These are phyloP conservation scores for Mus pahari DNA, from an alignment of 2,113 vertebrate genomes.

Conservation along the genomic window DNA sequence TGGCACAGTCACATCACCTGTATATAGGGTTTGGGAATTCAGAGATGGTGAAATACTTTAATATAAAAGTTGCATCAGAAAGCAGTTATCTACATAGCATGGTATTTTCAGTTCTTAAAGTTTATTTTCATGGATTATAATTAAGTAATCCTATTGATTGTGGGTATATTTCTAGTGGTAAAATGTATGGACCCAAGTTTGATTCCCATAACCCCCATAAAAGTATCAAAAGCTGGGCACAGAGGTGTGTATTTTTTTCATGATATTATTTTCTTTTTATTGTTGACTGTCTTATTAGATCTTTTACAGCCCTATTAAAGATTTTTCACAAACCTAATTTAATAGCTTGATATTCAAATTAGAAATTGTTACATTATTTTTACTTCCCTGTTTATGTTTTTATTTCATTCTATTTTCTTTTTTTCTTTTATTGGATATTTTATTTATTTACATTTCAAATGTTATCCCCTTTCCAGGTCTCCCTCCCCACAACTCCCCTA, in stretches of 20 bases:
- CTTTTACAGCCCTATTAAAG: slow-evolving; percentile 44
- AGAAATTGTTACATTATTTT: background rate
- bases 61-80: background rate
- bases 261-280: slow-evolving; percentile 58
- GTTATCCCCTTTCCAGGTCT: no score
- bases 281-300: slow-evolving; percentile 50
- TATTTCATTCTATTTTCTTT: no score
- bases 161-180: background rate
- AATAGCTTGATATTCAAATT: slow-evolving; percentile 44
- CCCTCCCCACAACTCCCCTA: fast-evolving
- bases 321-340: background rate
- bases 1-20: background rate
- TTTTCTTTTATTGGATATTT: no score
- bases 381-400: background rate
- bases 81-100: background rate
- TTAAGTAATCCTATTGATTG: background rate
- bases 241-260: background rate
- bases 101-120: slow-evolving; percentile 60
- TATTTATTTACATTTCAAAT: no score
- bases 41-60: background rate
- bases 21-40: background rate
- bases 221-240: background rate
- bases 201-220: background rate
- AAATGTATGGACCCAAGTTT: background rate
- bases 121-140: background rate